phyloP scores from a whole-genome alignment of 2,888 invertebrate species.

The Pristionchus japonicus region DNA sequence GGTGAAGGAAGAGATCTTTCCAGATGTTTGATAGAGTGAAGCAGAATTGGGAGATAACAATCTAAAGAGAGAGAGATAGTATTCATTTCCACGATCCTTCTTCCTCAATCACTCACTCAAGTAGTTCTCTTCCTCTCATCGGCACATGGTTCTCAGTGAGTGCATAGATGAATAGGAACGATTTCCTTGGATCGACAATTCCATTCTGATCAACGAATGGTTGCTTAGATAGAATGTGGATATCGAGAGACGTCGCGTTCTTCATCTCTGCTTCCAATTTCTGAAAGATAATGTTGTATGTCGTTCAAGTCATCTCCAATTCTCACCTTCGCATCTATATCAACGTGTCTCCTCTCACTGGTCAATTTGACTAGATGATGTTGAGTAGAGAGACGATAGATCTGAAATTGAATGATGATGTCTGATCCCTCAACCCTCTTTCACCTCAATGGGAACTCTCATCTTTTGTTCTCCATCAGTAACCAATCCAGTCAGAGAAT shows the following conservation, averaged over 20 bases:
- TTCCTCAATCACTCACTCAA: constrained; percentile 27
- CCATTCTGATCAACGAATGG: constrained; percentile 24
- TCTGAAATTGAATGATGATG: neutral
- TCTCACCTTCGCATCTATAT: constrained; percentile 19
- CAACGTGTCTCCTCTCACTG: neutral
- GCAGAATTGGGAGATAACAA: constrained; percentile 24
- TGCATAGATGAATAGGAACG: constrained; percentile 24
- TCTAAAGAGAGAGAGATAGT: neutral
- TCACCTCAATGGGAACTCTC: constrained; percentile 2
- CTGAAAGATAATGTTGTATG: neutral
- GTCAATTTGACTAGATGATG: constrained; percentile 20
- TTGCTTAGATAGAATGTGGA: constrained; percentile 41
- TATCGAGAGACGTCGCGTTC: neutral
- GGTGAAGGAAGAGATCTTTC: neutral
- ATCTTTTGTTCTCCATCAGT: neutral
- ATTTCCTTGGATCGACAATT: constrained; percentile 17
- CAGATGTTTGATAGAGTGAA: constrained; percentile 31
- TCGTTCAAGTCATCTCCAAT: no score
- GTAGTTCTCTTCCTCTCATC: constrained; percentile 1
- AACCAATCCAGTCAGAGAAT: neutral
- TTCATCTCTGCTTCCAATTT: neutral
- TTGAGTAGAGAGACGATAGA: constrained; percentile 28
- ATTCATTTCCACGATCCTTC: neutral
- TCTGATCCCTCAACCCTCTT: neutral
- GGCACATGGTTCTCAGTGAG: constrained; percentile 8